phyloP scores from a whole-genome alignment of 2,888 invertebrate genomes.

The Ormyrus rosae region DNA sequence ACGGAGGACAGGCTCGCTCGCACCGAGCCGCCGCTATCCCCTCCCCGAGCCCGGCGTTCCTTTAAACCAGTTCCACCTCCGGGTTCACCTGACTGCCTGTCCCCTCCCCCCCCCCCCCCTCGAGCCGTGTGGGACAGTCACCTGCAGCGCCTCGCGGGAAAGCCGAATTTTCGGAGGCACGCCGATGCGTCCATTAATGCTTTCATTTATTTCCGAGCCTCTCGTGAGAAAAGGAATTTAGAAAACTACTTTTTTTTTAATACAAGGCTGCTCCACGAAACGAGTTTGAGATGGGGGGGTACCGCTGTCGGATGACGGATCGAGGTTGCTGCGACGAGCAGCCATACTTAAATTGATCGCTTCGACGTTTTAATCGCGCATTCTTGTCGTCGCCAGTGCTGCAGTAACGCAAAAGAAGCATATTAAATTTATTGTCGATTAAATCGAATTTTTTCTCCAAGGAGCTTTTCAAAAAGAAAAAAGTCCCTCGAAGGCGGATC shows the following conservation, averaged over 20 bases:
- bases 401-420: too few relatives aligned
- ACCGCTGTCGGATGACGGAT: constrained; percentile 17
- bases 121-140: neutral
- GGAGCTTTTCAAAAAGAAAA: too few relatives aligned
- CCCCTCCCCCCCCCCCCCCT: constrained; percentile 2
- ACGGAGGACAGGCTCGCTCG: constrained; percentile 3
- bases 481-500: too few relatives aligned
- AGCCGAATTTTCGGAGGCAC: constrained; percentile 8
- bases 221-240: too few relatives aligned
- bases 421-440: too few relatives aligned
- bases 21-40: constrained; percentile 1
- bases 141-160: neutral
- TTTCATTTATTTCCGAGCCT: too few relatives aligned
- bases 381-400: neutral
- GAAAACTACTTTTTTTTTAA: neutral
- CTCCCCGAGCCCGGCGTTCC: constrained; percentile 38
- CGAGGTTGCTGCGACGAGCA: neutral
- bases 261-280: too few relatives aligned
- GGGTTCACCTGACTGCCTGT: constrained; percentile 60
- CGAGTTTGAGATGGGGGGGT: neutral
- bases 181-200: neutral
- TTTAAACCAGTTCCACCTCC: constrained; percentile 61
- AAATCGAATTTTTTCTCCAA: too few relatives aligned
- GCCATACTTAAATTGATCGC: neutral
- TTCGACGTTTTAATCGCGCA: constrained; percentile 16